Conservation (phyloP, 1,140 invertebrate genomes). For the Gonatopus flavifemur region DNA sequence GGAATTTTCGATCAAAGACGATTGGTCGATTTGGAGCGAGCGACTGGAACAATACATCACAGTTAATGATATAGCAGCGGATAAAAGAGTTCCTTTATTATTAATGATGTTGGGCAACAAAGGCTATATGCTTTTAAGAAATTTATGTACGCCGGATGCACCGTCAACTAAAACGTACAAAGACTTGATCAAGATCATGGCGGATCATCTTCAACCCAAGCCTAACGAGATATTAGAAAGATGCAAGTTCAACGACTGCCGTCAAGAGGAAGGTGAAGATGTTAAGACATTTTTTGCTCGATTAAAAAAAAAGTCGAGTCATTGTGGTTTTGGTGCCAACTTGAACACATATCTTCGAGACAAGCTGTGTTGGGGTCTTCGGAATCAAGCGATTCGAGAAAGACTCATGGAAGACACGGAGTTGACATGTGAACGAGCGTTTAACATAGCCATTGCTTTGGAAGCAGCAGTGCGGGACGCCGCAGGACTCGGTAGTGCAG, state of each 20-base stretch:
- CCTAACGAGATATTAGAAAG: conserved; percentile 15
- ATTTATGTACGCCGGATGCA: conserved; percentile 17
- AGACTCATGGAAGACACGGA: not conserved
- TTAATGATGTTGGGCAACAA: conserved; percentile 18
- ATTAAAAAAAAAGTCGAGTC: not conserved
- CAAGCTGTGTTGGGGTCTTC: not conserved
- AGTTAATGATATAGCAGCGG: not conserved
- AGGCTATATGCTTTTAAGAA: conserved; percentile 19
- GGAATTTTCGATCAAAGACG: conserved; percentile 7
- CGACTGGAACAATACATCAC: conserved; percentile 18
- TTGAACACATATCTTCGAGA: not conserved
- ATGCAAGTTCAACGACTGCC: conserved; percentile 23
- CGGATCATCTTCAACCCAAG: conserved; percentile 20
- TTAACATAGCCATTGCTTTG: not conserved
- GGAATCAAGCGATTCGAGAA: not conserved
- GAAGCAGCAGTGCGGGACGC: not conserved
- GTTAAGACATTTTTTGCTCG: not conserved
- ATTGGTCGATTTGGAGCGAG: conserved; percentile 18
- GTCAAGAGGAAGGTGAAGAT: not conserved
- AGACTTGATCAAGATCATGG: too few species aligned
- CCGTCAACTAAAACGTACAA: conserved; percentile 2
- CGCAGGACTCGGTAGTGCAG: too few species aligned
- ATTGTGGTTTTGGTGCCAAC: not conserved
- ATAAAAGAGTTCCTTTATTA: conserved; percentile 9
- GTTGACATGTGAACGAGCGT: not conserved